Evolutionary conservation across 2,888 invertebrate genomes (phyloP), one percentile per base, ranked within the genome.

Genomic region (Drosophila paramelanica): DNA sequence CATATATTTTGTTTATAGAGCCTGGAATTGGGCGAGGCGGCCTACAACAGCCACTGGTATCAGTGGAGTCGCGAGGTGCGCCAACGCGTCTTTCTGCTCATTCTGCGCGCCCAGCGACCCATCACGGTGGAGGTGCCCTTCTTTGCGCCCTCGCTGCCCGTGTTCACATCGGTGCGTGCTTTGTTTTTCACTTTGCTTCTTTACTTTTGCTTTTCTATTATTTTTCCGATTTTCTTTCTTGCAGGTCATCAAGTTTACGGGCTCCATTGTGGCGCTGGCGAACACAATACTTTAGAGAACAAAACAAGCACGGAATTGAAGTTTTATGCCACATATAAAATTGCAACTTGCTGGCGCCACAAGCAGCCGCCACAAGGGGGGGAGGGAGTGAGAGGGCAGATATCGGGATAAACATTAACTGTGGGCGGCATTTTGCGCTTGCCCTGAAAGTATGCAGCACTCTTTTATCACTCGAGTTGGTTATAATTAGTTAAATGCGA

Each of bases 181-280:
- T 2, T 33, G 36, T 31, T 14, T n/a, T 20, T 38, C 10, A 13
- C 13, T 13, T 11, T 36, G 11, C 13, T 36, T 13, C 36, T 4
- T 5, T 36, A 36, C n/a, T 33, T 50, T 2, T 14, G 3, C 31
- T 20, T 41, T 14, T n/a, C 6, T 13, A 2, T 17, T 27, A 8
- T 31, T 14, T 13, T 4, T 4, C 23, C 23, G 3, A 23, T 14
- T 39, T 23, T n/a, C 17, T 38, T 11, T 38, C 20, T 41, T 47
- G 33, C 66, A 88, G 89, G 58, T 83, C 62, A 69, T 83, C 56
- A 87, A 89, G 59, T 89, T 87, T 67, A 89, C 83, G 49, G 89
- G 87, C 65, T 83, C 87, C 57, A 88, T 83, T 77, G 82, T 83
- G 69, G 84, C 87, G 38, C 61, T 83, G 83, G 88, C 82, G 50